Evolutionary conservation across 2,888 invertebrate genomes (phyloP), one percentile per base, ranked within the genome.

Genomic region (Neoascia interrupta): DNA sequence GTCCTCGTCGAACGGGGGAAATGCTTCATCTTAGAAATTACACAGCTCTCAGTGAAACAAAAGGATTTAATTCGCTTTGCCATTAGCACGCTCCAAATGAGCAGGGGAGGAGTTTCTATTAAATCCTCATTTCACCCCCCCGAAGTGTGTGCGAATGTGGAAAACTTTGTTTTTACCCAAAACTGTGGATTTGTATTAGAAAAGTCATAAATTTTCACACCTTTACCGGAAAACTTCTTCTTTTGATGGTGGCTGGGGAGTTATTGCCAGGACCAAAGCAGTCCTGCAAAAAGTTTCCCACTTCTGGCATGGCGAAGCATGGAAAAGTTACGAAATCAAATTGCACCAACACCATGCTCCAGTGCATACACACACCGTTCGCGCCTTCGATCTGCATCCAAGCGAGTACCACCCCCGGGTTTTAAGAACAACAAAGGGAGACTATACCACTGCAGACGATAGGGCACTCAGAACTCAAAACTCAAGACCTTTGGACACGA

Each of bases 11-110:
- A 26, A 28, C 15, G 31, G 18, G 31, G 15, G 21, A 60, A 72
- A 61, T 72, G 53, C 53, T 66, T 79, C 76, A 79, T 79, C 73
- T 79, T 58, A 43, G 73, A 49, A 69, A 79, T 61, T 66, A 68
- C 54, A 66, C 49, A 56, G 41, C 60, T 66, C 53, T 60, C 43
- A 11, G 41, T 16, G 49, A 61, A 68, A 73, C 61, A 73, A 73
- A 73, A 66, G 73, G 79, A 73, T 73, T 72, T 79, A 79, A 79
- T 79, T 79, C 61, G 66, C 79, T 79, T 63, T 61, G 73, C 68
- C 73, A 73, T 79, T 79, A 79, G 79, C 60, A 73, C 73, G 73
- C 73, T 73, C 37, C 47, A 51, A 63, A 51, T 64, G 43, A 56
- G 34, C 56, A 31, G 13, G 13, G 66, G 51, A 45, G 15, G 66